These are phyloP conservation scores for Eilema caniola DNA, from an alignment of 2,888 invertebrate species.

Conservation along the genomic window DNA sequence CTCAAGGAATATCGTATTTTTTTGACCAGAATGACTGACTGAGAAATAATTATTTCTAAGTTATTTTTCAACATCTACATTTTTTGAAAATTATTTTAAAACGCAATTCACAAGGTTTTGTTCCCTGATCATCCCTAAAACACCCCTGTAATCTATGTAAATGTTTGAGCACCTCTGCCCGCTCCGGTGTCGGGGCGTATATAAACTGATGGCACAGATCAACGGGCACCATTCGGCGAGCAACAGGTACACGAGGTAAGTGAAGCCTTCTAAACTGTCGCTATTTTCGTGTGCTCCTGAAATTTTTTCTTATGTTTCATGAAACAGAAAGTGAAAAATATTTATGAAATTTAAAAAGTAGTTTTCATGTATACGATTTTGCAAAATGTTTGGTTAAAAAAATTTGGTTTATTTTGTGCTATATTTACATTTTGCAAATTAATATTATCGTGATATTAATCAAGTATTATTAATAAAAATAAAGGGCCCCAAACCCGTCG, in stretches of 20 bases:
- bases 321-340: slow-evolving; percentile 3
- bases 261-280: slow-evolving; percentile 30
- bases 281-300: background rate
- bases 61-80: too few species aligned
- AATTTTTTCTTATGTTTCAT: background rate
- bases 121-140: background rate
- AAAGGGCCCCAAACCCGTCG: too few species aligned
- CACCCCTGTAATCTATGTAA: slow-evolving; percentile 9
- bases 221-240: slow-evolving; percentile 67
- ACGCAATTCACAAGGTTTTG: background rate
- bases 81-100: too few species aligned
- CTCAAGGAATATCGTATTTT: too few species aligned
- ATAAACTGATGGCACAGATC: slow-evolving; percentile 65
- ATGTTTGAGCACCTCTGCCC: slow-evolving; percentile 66
- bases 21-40: too few species aligned
- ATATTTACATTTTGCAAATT: background rate
- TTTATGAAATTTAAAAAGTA: background rate
- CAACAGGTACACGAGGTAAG: slow-evolving; percentile 82
- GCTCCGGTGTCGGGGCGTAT: slow-evolving; percentile 70
- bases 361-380: background rate
- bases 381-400: background rate
- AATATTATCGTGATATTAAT: background rate
- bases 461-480: background rate
- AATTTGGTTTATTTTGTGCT: background rate
- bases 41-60: too few species aligned